Percentiles rank a stretch among this genome's conserved stretches.
Evolutionary conservation across 2,113 vertebrate genomes (phyloP).

Genomic region (Gracilinanus agilis): DNA sequence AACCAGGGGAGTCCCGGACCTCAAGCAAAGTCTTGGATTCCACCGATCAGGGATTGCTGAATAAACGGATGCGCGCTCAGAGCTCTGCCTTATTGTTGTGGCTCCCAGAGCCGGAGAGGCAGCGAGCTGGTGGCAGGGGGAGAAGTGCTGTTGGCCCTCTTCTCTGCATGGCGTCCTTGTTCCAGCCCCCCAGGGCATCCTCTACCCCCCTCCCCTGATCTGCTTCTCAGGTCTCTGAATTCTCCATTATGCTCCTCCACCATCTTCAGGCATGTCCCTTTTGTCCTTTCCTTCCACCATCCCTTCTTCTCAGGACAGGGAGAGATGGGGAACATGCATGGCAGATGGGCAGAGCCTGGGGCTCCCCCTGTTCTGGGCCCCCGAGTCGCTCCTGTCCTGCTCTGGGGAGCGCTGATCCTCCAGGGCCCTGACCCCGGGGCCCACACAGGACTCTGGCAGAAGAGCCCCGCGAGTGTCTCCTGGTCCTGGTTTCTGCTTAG

Average conservation of each 20-base stretch:
- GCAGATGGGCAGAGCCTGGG: background rate
- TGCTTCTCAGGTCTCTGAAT: background rate
- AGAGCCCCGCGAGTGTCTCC: background rate
- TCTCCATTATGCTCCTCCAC: background rate
- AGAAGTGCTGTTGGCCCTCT: too few species aligned
- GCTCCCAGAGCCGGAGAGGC: background rate
- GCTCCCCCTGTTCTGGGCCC: background rate
- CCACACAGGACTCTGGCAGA: background rate
- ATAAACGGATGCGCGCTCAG: too few species aligned
- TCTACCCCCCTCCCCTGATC: background rate
- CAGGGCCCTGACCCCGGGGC: background rate
- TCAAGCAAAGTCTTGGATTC: too few species aligned
- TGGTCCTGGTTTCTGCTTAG: background rate
- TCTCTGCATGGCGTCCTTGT: background rate
- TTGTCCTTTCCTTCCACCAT: background rate
- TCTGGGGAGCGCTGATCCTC: background rate
- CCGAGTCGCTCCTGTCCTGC: background rate
- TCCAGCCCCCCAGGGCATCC: background rate
- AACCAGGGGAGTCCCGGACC: too few species aligned
- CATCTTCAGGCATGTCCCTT: background rate
- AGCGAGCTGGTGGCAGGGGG: background rate
- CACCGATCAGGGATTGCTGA: too few species aligned
- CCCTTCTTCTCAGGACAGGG: background rate
- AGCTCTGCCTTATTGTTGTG: too few species aligned
- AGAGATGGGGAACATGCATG: background rate